A percentile compares a stretch with the other conserved stretches of the same genome.
These are phyloP conservation scores for Darevskia mixta DNA, from an alignment of 2,797 vertebrate species.

Conservation along the genomic window DNA sequence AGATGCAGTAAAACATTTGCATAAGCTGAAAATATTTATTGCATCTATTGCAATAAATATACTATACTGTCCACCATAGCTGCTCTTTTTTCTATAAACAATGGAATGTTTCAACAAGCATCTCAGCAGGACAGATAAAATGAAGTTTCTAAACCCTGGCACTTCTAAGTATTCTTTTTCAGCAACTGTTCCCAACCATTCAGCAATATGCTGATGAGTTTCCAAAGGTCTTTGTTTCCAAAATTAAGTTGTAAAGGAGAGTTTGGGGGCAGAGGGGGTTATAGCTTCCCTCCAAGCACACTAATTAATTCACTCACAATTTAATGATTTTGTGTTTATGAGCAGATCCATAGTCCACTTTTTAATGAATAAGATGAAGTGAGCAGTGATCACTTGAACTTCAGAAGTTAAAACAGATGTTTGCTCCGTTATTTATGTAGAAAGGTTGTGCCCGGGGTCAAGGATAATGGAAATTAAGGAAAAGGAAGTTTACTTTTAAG, in stretches of 20 bases:
- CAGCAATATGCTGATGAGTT: not conserved
- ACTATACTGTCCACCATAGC: constrained; percentile 13
- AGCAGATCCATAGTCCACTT: not conserved
- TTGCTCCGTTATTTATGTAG: constrained; percentile 27
- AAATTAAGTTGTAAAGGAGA: not conserved
- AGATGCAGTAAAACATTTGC: constrained; percentile 39
- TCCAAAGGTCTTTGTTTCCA: not conserved
- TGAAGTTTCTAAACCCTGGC: not conserved
- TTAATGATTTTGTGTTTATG: constrained; percentile 4
- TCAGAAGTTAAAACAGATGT: constrained; percentile 35
- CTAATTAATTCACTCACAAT: not conserved
- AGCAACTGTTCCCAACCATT: rapidly evolving
- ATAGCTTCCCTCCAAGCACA: not conserved
- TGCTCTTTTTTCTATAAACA: constrained; percentile 37
- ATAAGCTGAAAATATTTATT: constrained; percentile 26
- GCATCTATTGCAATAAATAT: not conserved
- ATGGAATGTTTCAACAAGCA: not conserved
- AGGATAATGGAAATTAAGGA: constrained; percentile 17
- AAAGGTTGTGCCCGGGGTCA: constrained; percentile 9
- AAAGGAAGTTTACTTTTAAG: constrained; percentile 31
- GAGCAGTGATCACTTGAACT: constrained; percentile 3
- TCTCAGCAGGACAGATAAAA: not conserved
- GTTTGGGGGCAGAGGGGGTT: rapidly evolving
- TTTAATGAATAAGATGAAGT: constrained; percentile 21
- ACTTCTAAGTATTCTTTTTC: not conserved